Evolutionary conservation across 1,140 invertebrate species (phyloP), one percentile per base, ranked within the genome.

Genomic region (Lasaia peninsularis): DNA sequence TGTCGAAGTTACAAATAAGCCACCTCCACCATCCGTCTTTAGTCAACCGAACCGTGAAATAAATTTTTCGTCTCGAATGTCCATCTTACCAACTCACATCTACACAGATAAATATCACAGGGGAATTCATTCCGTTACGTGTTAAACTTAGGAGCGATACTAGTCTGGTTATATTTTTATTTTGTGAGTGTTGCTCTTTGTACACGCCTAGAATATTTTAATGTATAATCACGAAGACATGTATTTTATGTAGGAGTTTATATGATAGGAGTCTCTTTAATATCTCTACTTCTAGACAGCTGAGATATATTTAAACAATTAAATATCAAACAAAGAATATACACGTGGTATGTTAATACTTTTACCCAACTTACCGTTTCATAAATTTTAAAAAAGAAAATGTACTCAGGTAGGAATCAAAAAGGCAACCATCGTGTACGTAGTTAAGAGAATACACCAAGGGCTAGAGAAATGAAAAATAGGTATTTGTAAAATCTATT

Each of bases 11-110:
- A 44, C 40, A 44, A 44, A 44, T 20, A 20, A 44, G 40, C 40
- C 40, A 20, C 9, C 8, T 44, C 40, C 9, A 20, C 16, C 40
- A 44, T 44, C 40, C 40, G 11, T 44, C 40, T 44, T 44, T 16
- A 44, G 14, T 44, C 40, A 44, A 44, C 40, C 16, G 40, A 44
- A 44, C 40, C 40, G 40, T 44, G 40, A 44, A 44, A 44, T 44
- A 44, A 20, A 44, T 44, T 44, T 44, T 44, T 44, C 40, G 40
- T 44, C 40, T 44, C 14, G 18, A 44, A 44, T 44, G 40, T 44
- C 40, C 16, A 20, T 44, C 40, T 1, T 16, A 5, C 40, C 40
- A 0, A 20, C 16, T 5, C 4, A 44, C 40, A 44, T 44, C 3
- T 44, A 20, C 16, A 8, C 1, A 18, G 8, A 44, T 11, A 7